Base-by-base conservation (phyloP, 2,797 vertebrate species). In the Mastacembelus armatus region DNA sequence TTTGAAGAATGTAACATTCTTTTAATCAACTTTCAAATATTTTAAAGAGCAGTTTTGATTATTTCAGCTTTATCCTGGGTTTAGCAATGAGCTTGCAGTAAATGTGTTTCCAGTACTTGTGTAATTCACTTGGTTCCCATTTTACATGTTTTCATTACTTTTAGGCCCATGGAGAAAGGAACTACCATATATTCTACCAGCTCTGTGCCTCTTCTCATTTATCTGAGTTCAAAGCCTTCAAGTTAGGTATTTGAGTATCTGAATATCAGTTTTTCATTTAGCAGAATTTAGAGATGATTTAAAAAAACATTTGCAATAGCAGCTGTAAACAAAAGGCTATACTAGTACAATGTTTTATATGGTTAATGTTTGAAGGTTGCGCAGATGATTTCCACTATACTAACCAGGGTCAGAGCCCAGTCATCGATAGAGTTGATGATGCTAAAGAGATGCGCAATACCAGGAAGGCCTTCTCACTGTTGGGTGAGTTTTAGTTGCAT, bases 131-230 rank as follows among this genome's bases (percentile, higher is more conserved):
- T 48, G 8, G 5, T 52, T 55, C 3, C 4, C 7, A 4, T 66
- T 66, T 68, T 10, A 32, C 19, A 36, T 64, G 5, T 80, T 50
- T 86, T 8, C 42, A 72, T 71, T 74, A 82, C 80, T 87, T 92
- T 84, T 88, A 99, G 98, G 95, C 97, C 68, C 91, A 92, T 49
- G 92, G 95, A 59, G 98, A 99, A 91, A 95, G 98, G 84, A 99
- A 99, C 91, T 99, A 99, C 75, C 98, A 99, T 64, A 95, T 99
- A 81, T 99, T 99, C 91, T 99, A 99, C 86, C 98, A 99, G 63
- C 93, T 99, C 32, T 99, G 98, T 92, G 96, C 97, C 74, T 98
- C 96, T 51, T 94, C 96, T 71, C 91, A 96, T 71, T 84, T 96
- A 78, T 94, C 96, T 0, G 97, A 99, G 88, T 98, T 99, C 91